Evolutionary conservation across 2,113 vertebrate genomes (phyloP), one percentile per base, ranked within the genome.

Genomic region (Gymnorhina tibicen): DNA sequence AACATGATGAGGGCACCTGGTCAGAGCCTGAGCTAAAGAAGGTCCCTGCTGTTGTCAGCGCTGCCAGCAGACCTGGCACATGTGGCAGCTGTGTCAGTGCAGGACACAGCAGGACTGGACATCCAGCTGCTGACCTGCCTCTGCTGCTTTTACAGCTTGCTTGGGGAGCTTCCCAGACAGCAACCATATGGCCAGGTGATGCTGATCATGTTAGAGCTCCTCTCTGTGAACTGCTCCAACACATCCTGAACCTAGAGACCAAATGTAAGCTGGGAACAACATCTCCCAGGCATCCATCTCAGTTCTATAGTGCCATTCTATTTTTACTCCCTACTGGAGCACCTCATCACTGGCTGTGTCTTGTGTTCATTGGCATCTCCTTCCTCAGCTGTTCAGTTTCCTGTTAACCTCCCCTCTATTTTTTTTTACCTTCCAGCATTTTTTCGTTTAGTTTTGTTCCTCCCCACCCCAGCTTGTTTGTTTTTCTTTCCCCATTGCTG

Each of bases 1-100:
- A 42, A 46, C 0, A 2, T 0, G 0, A 64, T 0, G 1, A 33
- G 58, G 41, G 11, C 3, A 13, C 22, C 46, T 37, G n/a, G 14
- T 26, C 5, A 2, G 55, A 93, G 7, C 46, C 50, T 18, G 44
- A 72, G 39, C 42, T 52, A 32, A 79, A 46, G 11, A 7, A 76
- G 28, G 17, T 24, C 21, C 6, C 26, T 21, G 55, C 56, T 2
- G 0, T 22, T 62, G 50, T 23, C 3, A 0, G 58, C 72, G 42
- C 56, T 7, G 9, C 68, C 1, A 8, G 69, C 82, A 56, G 66
- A 30, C 11, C 72, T 1, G 2, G 37, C 8, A 58, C 1, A 0
- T 1, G 2, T 19, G 60, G 82, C 52, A 78, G 66, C 44, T 5
- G 3, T 81, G 41, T 20, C 72, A 59, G 56, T 28, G 30, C 23